Evolutionary conservation across 2,888 invertebrate species (phyloP), one percentile per base, ranked within the genome.

Genomic region (Microplitis manilae): DNA sequence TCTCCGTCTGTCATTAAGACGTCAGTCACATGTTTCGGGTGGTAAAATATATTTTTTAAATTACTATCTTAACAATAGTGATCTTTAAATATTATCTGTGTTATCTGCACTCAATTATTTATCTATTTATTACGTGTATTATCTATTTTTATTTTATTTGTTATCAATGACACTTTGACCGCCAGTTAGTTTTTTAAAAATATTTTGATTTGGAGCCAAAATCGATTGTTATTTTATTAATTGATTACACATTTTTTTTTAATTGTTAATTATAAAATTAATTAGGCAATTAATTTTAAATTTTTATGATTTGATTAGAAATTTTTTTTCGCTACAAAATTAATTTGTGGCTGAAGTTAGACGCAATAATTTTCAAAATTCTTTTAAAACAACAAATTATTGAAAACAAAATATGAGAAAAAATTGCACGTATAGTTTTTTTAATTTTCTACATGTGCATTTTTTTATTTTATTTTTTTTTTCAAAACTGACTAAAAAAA

Each of bases 11-110:
- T 50, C 50, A 50, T 50, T 13, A 2, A 50, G 50, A 50, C 50
- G 13, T 50, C 50, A 50, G 15, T 72, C 71, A 72, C 71, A 40
- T 72, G 71, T 50, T 50, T 50, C 50, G 8, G 13, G 50, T 50
- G 50, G 8, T 13, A 50, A 50, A 50, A 50, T 50, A 50, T 50
- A 61, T 40, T 61, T 70, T 62, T 30, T 30, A 30, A 30, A 8
- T 13, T 50, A 50, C 13, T 50, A 50, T 50, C 13, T 13, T 50
- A 13, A 50, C 50, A 50, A 8, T 13, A 6, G 50, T 59, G 2
- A 59, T 9, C n/a, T 70, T 72, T 40, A 6, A 17, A 13, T 13
- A 50, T 50, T 50, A 13, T 50, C 13, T 50, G 50, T 9, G 50
- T 13, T 50, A 50, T 50, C 50, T 13, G 8, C 2, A 13, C 6